A percentile compares a stretch with the other conserved stretches of the same genome.
Evolutionary conservation across 2,888 invertebrate species (phyloP).

Genomic region (Trissoscelio sp.): DNA sequence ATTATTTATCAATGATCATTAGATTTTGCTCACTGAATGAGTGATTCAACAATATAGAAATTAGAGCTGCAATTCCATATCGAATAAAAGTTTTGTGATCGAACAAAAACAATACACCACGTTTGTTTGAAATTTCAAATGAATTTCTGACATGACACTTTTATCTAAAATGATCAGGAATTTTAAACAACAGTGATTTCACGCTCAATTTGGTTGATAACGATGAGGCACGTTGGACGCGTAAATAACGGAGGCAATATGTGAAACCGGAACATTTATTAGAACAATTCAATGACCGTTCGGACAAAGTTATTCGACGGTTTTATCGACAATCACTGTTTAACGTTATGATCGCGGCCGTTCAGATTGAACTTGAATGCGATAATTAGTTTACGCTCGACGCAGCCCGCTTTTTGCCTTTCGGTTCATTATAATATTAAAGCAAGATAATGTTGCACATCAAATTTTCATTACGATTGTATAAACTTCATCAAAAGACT

Average conservation of each 20-base stretch:
- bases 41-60: too few species aligned
- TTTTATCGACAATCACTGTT: constrained; percentile 50
- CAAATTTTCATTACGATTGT: constrained; percentile 44
- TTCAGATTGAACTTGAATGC: constrained; percentile 52
- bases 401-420: constrained; percentile 30
- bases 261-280: constrained; percentile 56
- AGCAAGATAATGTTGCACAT: constrained; percentile 37
- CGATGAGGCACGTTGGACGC: constrained; percentile 9
- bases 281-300: constrained; percentile 47
- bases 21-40: too few species aligned
- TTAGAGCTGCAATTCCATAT: too few species aligned
- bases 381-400: constrained; percentile 51
- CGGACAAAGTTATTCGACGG: constrained; percentile 44
- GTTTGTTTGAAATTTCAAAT: neutral
- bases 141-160: neutral
- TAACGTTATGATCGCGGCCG: constrained; percentile 26
- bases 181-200: constrained; percentile 17
- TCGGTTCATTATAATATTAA: constrained; percentile 55
- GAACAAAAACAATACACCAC: neutral
- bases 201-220: constrained; percentile 38
- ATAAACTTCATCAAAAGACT: constrained; percentile 45
- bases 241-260: constrained; percentile 50
- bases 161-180: neutral
- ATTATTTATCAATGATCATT: too few species aligned
- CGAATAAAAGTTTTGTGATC: too few species aligned